phyloP scores from a whole-genome alignment of 2,113 vertebrate genomes.

The Carettochelys insculpta region DNA sequence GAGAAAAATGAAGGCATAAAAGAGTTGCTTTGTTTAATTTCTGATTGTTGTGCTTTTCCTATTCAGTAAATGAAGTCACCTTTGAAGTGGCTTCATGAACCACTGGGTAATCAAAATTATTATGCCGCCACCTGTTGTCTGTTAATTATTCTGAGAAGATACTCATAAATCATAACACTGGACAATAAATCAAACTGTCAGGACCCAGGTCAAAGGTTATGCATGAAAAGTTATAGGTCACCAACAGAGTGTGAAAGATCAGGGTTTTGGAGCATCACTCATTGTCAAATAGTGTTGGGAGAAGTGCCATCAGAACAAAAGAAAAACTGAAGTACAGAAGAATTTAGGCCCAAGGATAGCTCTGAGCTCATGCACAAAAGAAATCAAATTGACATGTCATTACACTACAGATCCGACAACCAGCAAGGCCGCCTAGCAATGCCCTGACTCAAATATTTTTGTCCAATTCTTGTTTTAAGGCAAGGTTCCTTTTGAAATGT shows the following conservation, averaged over 20 bases:
- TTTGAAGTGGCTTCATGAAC: conserved; percentile 87
- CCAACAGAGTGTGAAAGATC: conserved; percentile 90
- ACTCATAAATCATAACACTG: conserved; percentile 99
- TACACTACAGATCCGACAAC: conserved; percentile 82
- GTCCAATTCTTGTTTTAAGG: conserved; percentile 74
- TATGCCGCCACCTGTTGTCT: conserved; percentile 98
- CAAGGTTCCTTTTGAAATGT: conserved; percentile 69
- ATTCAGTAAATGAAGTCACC: conserved; percentile 87
- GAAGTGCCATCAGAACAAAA: conserved; percentile 91
- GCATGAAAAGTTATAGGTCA: conserved; percentile 94
- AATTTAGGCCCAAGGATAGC: conserved; percentile 79
- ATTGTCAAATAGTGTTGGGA: conserved; percentile 92
- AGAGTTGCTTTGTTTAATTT: conserved; percentile 77
- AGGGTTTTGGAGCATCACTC: conserved; percentile 91
- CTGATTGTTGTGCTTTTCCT: conserved; percentile 78
- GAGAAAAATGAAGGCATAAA: conserved; percentile 64
- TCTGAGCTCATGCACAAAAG: conserved; percentile 84
- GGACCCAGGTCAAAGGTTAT: conserved; percentile 88
- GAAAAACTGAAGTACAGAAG: conserved; percentile 89
- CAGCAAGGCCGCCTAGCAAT: conserved; percentile 79
- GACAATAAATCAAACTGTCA: conserved; percentile 99
- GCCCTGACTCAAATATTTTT: conserved; percentile 66
- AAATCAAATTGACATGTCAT: conserved; percentile 91
- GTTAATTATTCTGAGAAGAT: conserved; percentile 97
- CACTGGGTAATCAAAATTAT: conserved; percentile 88